Base-by-base conservation (phyloP, 2,113 vertebrate species). In the Alligator sinensis region DNA sequence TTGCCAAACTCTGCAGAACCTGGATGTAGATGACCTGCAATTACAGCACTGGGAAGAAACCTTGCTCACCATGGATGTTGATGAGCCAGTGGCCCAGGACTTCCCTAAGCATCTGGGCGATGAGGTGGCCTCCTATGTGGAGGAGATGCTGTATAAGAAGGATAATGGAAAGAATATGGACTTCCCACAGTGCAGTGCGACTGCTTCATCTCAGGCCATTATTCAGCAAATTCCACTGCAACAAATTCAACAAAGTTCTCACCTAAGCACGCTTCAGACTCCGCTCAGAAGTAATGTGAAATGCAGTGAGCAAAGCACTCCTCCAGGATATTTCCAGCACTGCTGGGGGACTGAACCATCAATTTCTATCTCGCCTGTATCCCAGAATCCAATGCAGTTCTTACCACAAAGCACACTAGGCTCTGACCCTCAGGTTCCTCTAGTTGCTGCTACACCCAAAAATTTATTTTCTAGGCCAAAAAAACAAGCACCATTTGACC, bases 11-110 rank as follows among this genome's bases (percentile, higher is more conserved):
- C 25, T 98, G 91, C 90, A 97, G 75, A 88, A 84, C 3, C 81
- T 98, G 58, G 89, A 82, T 0, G 3, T 96, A 18, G 89, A 68
- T 16, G 63, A 80, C 0, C 15, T 38, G 0, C 97, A 97, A 89
- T 94, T 98, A 95, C 85, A 92, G 84, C 94, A 88, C 30, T 98
- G 97, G 98, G 97, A 98, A 61, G 96, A 96, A 4, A 84, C 92
- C 30, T 90, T 98, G 28, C 97, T 97, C 61, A 89, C 76, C 64
- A 55, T 98, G n/a, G 90, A 91, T 38, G 81, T 91, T 76, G 94
- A 82, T 4, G 61, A 93, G 15, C 28, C 1, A 0, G 38, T 89
- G 11, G 24, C 89, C 28, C 93, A 94, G 3, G 96, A 96, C 12
- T 93, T 80, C 88, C 88, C 94, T 7, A 62, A 89, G 84, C 88